Evolutionary conservation across 2,888 invertebrate species (phyloP), one percentile per base, ranked within the genome.

Genomic region (Tipula unca): DNA sequence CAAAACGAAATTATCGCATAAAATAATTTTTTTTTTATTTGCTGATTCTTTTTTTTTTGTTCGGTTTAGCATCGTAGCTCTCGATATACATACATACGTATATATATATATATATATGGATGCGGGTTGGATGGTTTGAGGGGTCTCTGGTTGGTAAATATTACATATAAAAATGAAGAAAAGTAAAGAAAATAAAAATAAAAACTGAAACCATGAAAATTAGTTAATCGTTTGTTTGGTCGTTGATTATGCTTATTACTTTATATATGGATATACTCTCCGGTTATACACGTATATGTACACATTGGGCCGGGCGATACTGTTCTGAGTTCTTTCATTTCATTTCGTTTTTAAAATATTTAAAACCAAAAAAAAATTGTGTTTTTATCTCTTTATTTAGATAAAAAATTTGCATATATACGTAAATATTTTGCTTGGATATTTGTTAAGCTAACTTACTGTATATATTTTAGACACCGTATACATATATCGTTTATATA

Each of bases 191-290:
- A 69, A 69, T 25, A 69, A 69, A 69, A 69, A 69, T 10, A 69
- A 25, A 25, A 69, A 69, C 1, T 69, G 25, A 69, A 69, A 69
- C 69, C 69, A 69, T 69, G 69, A 69, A 69, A 69, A 69, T 69
- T 69, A 69, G 69, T 69, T 69, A 69, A 69, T 69, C 69, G 69
- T 69, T 69, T 69, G 69, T 69, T 69, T 69, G 69, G 69, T 69
- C 69, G 69, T 25, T 69, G 69, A 69, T 69, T 69, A 69, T 25
- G 69, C 25, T 69, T 69, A 69, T 69, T 69, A 69, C 69, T 69
- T 69, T 69, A 69, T 69, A 69, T 54, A 54, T 42, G 42, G 8
- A 42, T 42, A 39, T 3, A 48, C 6, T 48, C n/a, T n/a, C n/a
- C n/a, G 48, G 48, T 48, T 69, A 25, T 69, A n/a, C n/a, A n/a